phyloP scores from a whole-genome alignment of 1,140 invertebrate genomes.

The Drosophila pruinosa region DNA sequence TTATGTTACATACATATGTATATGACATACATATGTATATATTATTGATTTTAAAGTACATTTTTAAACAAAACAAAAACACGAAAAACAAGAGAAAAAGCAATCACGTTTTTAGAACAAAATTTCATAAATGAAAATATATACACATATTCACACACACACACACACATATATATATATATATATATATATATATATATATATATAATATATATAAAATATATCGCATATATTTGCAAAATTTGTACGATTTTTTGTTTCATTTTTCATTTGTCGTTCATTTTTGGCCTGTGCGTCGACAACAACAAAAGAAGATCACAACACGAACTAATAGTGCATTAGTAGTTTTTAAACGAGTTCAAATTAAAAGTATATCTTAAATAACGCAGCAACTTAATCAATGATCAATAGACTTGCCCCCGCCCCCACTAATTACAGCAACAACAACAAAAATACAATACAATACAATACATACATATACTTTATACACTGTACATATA shows the following conservation, averaged over 20 bases:
- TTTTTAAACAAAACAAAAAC: constrained; percentile 45
- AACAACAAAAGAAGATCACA: constrained; percentile 18
- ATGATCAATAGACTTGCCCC: constrained; percentile 61
- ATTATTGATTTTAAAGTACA: constrained; percentile 67
- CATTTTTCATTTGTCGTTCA: constrained; percentile 15
- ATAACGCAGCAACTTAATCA: constrained; percentile 47
- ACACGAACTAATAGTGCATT: constrained; percentile 75
- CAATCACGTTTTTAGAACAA: constrained; percentile 75
- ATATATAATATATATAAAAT: constrained; percentile 66
- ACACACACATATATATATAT: constrained; percentile 44
- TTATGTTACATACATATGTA: constrained; percentile 31
- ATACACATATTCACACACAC: constrained; percentile 21
- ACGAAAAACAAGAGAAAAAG: constrained; percentile 14
- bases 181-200: constrained; percentile 46
- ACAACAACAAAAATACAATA: constrained; percentile 22
- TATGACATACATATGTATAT: constrained; percentile 7
- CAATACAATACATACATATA: constrained; percentile 39
- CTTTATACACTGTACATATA: constrained; percentile 50
- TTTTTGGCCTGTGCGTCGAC: constrained; percentile 52
- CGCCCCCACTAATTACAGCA: too few species aligned
- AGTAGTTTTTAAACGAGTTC: constrained; percentile 69
- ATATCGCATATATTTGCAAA: constrained; percentile 58
- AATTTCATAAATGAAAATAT: constrained; percentile 49
- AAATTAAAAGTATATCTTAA: constrained; percentile 36
- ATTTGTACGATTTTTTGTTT: constrained; percentile 31